Conservation (phyloP, 35 echinoderm and acorn worm species). For the Apostichopus japonicus region DNA sequence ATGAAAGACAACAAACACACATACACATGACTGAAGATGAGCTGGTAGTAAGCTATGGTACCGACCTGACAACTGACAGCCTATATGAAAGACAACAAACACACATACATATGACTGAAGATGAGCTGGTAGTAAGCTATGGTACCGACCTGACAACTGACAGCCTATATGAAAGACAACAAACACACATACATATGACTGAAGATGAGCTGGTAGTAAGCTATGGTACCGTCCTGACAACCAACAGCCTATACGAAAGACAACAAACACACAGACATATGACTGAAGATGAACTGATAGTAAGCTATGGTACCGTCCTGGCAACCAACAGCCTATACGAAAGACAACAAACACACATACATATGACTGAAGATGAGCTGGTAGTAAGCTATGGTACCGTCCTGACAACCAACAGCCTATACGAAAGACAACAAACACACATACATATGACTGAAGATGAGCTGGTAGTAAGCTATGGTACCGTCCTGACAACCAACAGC, state of each 20-base stretch:
- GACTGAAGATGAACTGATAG: slow-evolving; percentile 95
- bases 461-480: slow-evolving; percentile 93
- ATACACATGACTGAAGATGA: slow-evolving; percentile 91
- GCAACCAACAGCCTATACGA: slow-evolving; percentile 81
- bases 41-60: slow-evolving; percentile 93
- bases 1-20: slow-evolving; percentile 28
- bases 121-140: slow-evolving; percentile 95
- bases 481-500: slow-evolving; percentile 95
- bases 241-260: slow-evolving; percentile 75
- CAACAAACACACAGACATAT: slow-evolving; percentile 56
- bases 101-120: slow-evolving; percentile 84
- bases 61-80: slow-evolving; percentile 94
- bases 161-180: slow-evolving; percentile 63
- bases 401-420: slow-evolving; percentile 92
- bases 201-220: slow-evolving; percentile 94
- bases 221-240: slow-evolving; percentile 95
- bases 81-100: slow-evolving; percentile 46
- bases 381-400: slow-evolving; percentile 94
- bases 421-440: slow-evolving; percentile 28
- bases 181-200: slow-evolving; percentile 71
- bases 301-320: slow-evolving; percentile 96
- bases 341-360: slow-evolving; percentile 47
- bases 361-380: slow-evolving; percentile 94
- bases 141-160: slow-evolving; percentile 93
- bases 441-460: slow-evolving; percentile 91